Evolutionary conservation across 2,888 invertebrate species (phyloP), one percentile per base, ranked within the genome.

Genomic region (Kryphioiulus occultus): DNA sequence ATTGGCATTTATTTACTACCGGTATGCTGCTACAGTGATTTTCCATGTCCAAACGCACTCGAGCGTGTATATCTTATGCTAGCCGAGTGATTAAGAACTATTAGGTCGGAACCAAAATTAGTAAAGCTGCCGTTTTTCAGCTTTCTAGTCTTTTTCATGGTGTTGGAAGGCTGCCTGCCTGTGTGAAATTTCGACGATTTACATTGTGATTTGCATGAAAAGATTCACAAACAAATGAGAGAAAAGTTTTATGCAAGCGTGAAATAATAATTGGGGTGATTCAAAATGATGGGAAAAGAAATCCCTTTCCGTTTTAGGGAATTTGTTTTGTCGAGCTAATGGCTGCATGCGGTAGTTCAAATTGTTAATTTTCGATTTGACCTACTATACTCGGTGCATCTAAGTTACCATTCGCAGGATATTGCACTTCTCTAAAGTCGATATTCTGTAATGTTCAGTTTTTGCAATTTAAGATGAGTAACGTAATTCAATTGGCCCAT

Each of bases 221-320:
- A 68, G 26, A 68, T 68, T 68, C n/a, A 10, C 68, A 68, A 68
- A 68, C 68, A 68, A 26, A 68, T 68, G 68, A 26, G 68, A 68
- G 68, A 68, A 68, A 68, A 22, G 68, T 68, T 26, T 68, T 26
- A 26, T 22, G 26, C 68, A 26, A 68, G 68, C 68, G 68, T 68
- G 68, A 68, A 68, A 68, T 26, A 68, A 68, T 68, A 59, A 68
- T 39, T 68, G 68, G 68, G 68, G 68, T 68, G 68, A 42, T 39
- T 19, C 84, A 84, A n/a, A 30, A 26, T 84, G 32, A 84, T n/a
- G 35, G 42, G 22, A 85, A 42, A 78, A 85, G 19, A 32, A 85
- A 85, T 35, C 22, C 0, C 35, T 42, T 85, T 85, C 12, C 35
- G 9, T 42, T 42, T 35, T 85, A 35, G 3, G n/a, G 35, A 32